Evolutionary conservation across 2,113 vertebrate genomes (phyloP).

Genomic region (Centrocercus urophasianus): DNA sequence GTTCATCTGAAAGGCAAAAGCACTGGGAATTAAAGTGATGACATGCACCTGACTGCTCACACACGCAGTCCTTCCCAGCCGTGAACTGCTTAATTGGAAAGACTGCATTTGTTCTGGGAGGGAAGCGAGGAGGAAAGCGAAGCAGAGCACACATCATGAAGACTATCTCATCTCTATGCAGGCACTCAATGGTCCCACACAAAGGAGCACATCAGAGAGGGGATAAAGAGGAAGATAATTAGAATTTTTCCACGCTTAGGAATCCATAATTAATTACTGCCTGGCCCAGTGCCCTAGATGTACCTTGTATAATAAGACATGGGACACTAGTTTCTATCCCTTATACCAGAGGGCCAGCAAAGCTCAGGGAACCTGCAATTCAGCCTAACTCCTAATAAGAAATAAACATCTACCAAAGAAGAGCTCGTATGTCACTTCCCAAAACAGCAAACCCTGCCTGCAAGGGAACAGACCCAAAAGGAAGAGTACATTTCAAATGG

Average conservation of each 20-base stretch:
- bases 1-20: constrained; percentile 87
- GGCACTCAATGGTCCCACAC: not conserved
- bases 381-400: not conserved
- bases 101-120: not conserved
- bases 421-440: not conserved
- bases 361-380: not conserved
- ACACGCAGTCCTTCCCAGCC: not conserved
- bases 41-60: not conserved
- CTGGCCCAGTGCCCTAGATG: not conserved
- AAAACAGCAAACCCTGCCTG: not conserved
- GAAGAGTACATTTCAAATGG: fast-evolving
- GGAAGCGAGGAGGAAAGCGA: not conserved
- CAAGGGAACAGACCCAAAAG: not conserved
- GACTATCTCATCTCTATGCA: not conserved
- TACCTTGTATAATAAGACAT: not conserved
- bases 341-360: not conserved
- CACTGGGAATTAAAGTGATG: not conserved
- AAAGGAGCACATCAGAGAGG: not conserved
- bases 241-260: not conserved
- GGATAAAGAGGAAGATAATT: not conserved
- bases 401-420: not conserved
- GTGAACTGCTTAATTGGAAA: not conserved
- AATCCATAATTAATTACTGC: not conserved
- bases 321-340: not conserved
- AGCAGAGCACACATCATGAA: not conserved